Evolutionary conservation across 2,113 vertebrate genomes (phyloP).

Genomic region (Trematocara stigmaticum): DNA sequence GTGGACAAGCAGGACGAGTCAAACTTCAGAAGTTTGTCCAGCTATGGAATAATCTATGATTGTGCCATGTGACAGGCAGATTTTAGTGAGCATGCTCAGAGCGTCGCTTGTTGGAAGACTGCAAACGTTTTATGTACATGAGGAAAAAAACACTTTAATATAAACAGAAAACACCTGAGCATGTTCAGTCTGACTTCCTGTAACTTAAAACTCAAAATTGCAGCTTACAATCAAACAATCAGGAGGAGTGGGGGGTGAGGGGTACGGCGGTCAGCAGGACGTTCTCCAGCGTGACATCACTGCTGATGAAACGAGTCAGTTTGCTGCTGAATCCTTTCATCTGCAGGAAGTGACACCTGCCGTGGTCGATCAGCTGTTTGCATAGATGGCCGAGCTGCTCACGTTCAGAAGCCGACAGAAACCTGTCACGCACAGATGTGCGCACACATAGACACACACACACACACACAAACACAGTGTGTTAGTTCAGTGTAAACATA

Average conservation of each 20-base stretch:
- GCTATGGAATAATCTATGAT: neutral
- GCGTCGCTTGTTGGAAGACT: neutral
- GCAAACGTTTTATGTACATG: neutral
- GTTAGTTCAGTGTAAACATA: neutral
- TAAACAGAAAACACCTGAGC: neutral
- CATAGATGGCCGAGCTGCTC: slow-evolving; percentile 83
- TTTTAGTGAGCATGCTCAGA: neutral
- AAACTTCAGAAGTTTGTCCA: neutral
- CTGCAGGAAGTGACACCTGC: slow-evolving; percentile 81
- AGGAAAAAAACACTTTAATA: neutral
- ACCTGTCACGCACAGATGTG: slow-evolving; percentile 41
- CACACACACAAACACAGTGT: neutral
- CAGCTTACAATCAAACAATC: neutral
- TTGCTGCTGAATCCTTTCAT: slow-evolving; percentile 73
- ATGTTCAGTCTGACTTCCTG: neutral
- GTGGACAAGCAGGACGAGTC: neutral
- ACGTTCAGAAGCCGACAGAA: slow-evolving; percentile 76
- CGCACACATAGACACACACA: neutral
- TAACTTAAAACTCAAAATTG: neutral
- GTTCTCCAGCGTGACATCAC: slow-evolving; percentile 87
- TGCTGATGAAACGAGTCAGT: slow-evolving; percentile 76
- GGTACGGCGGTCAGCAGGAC: slow-evolving; percentile 86
- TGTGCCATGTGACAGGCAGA: neutral
- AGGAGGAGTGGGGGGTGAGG: neutral
- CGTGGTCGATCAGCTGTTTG: slow-evolving; percentile 86